These are phyloP conservation scores for Epizoanthus fatuus DNA, from an alignment of 92 coral and sea anemone genomes.

Conservation along the genomic window DNA sequence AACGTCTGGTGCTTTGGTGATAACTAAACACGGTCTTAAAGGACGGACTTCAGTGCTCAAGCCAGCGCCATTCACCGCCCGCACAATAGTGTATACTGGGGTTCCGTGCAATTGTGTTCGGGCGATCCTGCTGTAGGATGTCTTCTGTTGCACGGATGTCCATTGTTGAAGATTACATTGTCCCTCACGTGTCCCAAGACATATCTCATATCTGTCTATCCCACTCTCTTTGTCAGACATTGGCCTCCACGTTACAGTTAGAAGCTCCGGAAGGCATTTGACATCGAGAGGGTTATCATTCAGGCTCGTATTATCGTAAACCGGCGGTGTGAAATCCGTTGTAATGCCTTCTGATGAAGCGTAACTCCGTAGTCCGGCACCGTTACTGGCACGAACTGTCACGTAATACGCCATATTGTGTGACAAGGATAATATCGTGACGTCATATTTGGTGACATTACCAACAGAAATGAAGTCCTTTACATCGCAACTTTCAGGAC, in stretches of 20 bases:
- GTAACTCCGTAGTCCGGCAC: conserved; percentile 69
- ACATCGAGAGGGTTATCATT: conserved; percentile 64
- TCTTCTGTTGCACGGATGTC: conserved; percentile 50
- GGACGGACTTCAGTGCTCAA: conserved; percentile 64
- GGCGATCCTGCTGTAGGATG: conserved; percentile 56
- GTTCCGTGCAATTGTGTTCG: conserved; percentile 68
- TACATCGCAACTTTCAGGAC: conserved; percentile 70
- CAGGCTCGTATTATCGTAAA: conserved; percentile 39
- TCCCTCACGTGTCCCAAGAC: conserved; percentile 80
- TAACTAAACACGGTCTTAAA: conserved; percentile 65
- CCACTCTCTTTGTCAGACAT: conserved; percentile 84
- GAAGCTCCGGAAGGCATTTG: conserved; percentile 73
- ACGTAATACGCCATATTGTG: conserved; percentile 78
- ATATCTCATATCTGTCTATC: conserved; percentile 77
- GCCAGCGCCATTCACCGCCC: conserved; percentile 84
- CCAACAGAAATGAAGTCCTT: conserved; percentile 71
- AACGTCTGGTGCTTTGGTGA: conserved; percentile 65
- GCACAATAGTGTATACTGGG: conserved; percentile 71
- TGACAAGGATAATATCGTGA: conserved; percentile 57
- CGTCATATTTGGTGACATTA: conserved; percentile 43
- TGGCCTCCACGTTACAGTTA: conserved; percentile 79
- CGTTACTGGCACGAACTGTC: conserved; percentile 75
- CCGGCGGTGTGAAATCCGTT: conserved; percentile 88
- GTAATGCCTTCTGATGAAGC: conserved; percentile 62
- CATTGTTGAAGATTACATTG: conserved; percentile 75